Evolutionary conservation across 2,113 vertebrate species (phyloP), one percentile per base, ranked within the genome.

Genomic region (Phycodurus eques): DNA sequence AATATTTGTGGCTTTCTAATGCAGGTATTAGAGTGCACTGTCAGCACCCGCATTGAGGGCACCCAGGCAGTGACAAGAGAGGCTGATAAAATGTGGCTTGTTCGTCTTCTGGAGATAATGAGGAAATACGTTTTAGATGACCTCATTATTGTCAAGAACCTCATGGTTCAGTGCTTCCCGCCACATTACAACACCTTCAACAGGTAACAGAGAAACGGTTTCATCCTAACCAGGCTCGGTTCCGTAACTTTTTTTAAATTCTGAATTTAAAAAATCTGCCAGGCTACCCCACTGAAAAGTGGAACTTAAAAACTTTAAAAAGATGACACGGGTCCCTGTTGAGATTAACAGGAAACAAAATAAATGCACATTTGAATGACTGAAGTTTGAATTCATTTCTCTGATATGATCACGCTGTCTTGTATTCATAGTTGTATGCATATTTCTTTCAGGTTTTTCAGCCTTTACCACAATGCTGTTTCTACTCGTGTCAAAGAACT

Each of bases 21-120:
- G 47, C 77, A 91, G 78, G 92, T 96, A 47, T 87, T 99, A 85
- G 96, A 98, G 77, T 92, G 92, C 61, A 99, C 96, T 0, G 95
- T 98, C 70, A 93, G 91, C 74, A 96, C 90, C 0, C 92, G 96
- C 66, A 98, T 99, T 0, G 98, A 99, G 84, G 93, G 96, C 67
- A 95, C 95, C 8, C 98, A 99, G 89, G 88, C 96, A 0, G 96
- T 96, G 72, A 98, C 96, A 0, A 92, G 95, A 57, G 95, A 98
- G 74, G 95, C 93, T 0, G 96, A 99, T 88, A 97, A 97, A 83
- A 99, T 99, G 98, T 99, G 97, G 98, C 93, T 99, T 0, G 97
- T 99, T 57, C 94, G 96, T 19, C 95, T 98, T 43, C 88, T 99
- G 13, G 98, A 99, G 90, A 95, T 98, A 77, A 95, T 94, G 9